phyloP scores from a whole-genome alignment of 2,888 invertebrate species.

The Meiosimyza platycephala region DNA sequence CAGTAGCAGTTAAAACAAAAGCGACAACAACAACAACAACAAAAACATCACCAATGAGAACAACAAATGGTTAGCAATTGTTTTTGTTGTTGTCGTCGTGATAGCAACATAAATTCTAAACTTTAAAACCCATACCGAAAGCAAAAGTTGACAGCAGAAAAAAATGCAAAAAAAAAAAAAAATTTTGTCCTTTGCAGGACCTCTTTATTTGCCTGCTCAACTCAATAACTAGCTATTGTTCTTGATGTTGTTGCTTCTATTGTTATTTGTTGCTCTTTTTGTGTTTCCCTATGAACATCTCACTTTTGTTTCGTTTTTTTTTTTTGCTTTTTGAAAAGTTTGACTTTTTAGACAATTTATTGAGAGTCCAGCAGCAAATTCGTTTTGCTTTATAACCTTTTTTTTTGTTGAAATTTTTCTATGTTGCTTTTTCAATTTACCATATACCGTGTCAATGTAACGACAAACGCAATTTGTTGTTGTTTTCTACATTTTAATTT shows the following conservation, averaged over 20 bases:
- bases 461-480: not conserved
- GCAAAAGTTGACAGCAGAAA: not conserved
- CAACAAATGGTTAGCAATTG: not conserved
- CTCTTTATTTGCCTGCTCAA: too few relatives aligned
- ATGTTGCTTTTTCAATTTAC: not conserved
- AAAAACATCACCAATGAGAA: too few relatives aligned
- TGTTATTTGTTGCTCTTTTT: not conserved
- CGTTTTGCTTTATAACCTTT: not conserved
- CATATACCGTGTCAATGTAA: not conserved
- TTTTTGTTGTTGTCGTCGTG: constrained; percentile 4
- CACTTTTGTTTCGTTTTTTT: not conserved
- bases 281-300: too few relatives aligned
- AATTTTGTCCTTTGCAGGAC: constrained; percentile 14
- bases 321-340: constrained; percentile 23
- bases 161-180: not conserved
- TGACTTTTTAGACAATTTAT: constrained; percentile 21
- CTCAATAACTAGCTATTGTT: not conserved
- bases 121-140: constrained; percentile 9
- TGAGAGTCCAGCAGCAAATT: constrained; percentile 1
- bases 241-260: not conserved
- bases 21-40: too few relatives aligned
- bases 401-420: not conserved
- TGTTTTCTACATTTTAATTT: constrained; percentile 5
- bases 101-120: constrained; percentile 24
- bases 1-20: constrained; percentile 2